A percentile compares a stretch with the other conserved stretches of the same genome.
Conservation (phyloP, 92 coral and sea anemone genomes). For the Zoanthus solanderi region DNA sequence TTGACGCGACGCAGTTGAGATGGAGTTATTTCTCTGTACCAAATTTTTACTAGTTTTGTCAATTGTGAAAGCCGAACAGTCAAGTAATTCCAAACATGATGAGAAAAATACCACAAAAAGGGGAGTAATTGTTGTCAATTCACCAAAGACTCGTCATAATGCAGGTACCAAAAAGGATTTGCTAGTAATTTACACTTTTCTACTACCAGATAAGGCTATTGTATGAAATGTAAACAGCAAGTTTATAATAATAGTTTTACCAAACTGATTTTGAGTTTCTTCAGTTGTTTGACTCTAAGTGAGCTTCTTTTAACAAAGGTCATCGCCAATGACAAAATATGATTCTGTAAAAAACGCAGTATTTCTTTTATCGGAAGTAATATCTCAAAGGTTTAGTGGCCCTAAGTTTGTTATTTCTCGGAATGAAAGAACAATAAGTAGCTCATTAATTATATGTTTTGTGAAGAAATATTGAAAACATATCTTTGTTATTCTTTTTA, state of each 20-base stretch:
- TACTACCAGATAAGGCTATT: not conserved
- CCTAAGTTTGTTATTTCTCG: no score
- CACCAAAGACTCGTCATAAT: slow-evolving; percentile 29
- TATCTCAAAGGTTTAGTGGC: no score
- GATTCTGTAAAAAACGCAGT: not conserved
- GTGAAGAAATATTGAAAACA: no score
- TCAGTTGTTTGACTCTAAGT: not conserved
- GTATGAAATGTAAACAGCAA: not conserved
- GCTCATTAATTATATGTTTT: no score
- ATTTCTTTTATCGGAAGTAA: not conserved
- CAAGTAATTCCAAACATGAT: not conserved
- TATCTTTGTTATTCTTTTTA: no score
- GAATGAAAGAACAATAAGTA: no score
- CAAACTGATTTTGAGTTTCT: not conserved
- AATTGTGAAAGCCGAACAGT: slow-evolving; percentile 2
- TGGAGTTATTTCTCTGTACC: not conserved
- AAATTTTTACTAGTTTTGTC: slow-evolving; percentile 11
- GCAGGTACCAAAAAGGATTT: slow-evolving; percentile 21
- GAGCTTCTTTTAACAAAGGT: not conserved
- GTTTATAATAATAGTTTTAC: not conserved
- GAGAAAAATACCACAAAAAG: slow-evolving; percentile 21
- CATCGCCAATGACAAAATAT: not conserved
- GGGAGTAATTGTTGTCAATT: slow-evolving; percentile 21
- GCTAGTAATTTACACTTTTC: not conserved
- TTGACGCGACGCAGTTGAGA: slow-evolving; percentile 1